Conservation (phyloP, 2,888 invertebrate species). For the Chironomus tentans region DNA sequence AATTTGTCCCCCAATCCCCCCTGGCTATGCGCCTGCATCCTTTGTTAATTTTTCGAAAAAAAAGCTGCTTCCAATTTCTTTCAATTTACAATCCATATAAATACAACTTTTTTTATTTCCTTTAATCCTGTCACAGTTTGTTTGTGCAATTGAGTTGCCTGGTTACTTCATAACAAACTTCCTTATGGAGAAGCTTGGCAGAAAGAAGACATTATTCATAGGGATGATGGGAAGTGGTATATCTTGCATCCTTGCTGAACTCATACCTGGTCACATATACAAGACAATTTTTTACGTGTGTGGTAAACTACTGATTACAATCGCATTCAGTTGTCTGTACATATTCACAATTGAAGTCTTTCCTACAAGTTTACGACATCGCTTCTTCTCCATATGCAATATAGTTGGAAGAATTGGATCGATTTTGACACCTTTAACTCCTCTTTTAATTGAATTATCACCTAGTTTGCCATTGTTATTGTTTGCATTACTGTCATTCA, state of each 20-base stretch:
- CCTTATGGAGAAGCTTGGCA: constrained; percentile 54
- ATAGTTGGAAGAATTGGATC: constrained; percentile 61
- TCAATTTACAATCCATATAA: neutral
- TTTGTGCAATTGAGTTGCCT: constrained; percentile 56
- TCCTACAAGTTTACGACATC: constrained; percentile 57
- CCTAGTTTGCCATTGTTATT: constrained; percentile 29
- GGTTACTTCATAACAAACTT: constrained; percentile 56
- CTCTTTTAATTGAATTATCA: constrained; percentile 41
- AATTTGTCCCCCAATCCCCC: no score
- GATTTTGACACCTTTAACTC: constrained; percentile 60
- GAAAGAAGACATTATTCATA: constrained; percentile 52
- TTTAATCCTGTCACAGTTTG: constrained; percentile 29
- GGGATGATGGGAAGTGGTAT: constrained; percentile 54
- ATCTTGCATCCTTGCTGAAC: constrained; percentile 37
- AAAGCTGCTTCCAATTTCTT: neutral
- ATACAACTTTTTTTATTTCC: neutral
- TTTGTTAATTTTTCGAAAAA: no score
- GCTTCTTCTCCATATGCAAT: constrained; percentile 57
- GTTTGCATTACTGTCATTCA: constrained; percentile 1
- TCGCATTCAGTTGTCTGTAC: constrained; percentile 57
- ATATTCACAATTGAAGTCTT: constrained; percentile 63
- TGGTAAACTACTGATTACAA: constrained; percentile 57
- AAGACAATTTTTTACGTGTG: constrained; percentile 46
- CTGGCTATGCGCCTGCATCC: no score
- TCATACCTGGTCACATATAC: constrained; percentile 32